Evolutionary conservation across 2,888 invertebrate genomes (phyloP).

Genomic region (Ornithoptera priamus): DNA sequence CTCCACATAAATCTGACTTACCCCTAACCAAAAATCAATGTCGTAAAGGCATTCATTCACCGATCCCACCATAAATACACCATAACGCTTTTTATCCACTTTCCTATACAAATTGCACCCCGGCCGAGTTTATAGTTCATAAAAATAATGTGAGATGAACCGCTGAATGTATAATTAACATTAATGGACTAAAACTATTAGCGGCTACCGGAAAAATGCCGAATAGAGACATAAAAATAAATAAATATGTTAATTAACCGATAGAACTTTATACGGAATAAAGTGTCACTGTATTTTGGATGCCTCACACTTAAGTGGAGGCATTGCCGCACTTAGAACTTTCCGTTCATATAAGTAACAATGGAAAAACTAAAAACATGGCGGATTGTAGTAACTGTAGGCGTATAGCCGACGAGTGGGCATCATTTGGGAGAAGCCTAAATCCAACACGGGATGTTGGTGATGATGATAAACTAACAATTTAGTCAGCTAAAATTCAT

Average conservation of each 20-base stretch:
- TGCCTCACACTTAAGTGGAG: slow-evolving; percentile 52
- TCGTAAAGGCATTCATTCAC: slow-evolving; percentile 26
- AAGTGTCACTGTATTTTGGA: slow-evolving; percentile 53
- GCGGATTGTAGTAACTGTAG: no score
- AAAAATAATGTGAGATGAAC: slow-evolving; percentile 75
- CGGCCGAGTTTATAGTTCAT: slow-evolving; percentile 64
- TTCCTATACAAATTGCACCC: slow-evolving; percentile 74
- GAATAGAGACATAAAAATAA: slow-evolving; percentile 79
- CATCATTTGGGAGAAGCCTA: no score
- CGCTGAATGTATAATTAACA: slow-evolving; percentile 73
- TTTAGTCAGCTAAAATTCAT: no score
- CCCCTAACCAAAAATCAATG: not conserved
- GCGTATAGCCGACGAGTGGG: no score
- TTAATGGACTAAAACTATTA: slow-evolving; percentile 77
- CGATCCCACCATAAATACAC: slow-evolving; percentile 45
- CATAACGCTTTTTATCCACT: slow-evolving; percentile 48
- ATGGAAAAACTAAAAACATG: no score
- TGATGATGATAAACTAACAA: no score
- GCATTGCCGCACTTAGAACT: slow-evolving; percentile 17
- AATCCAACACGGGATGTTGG: no score
- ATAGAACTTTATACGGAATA: slow-evolving; percentile 69
- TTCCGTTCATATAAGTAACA: not conserved
- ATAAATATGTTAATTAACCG: slow-evolving; percentile 72
- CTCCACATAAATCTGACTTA: no score
- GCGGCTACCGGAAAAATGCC: slow-evolving; percentile 75